Evolutionary conservation across 2,113 vertebrate genomes (phyloP), one percentile per base, ranked within the genome.

Genomic region (Poeciliopsis occidentalis): DNA sequence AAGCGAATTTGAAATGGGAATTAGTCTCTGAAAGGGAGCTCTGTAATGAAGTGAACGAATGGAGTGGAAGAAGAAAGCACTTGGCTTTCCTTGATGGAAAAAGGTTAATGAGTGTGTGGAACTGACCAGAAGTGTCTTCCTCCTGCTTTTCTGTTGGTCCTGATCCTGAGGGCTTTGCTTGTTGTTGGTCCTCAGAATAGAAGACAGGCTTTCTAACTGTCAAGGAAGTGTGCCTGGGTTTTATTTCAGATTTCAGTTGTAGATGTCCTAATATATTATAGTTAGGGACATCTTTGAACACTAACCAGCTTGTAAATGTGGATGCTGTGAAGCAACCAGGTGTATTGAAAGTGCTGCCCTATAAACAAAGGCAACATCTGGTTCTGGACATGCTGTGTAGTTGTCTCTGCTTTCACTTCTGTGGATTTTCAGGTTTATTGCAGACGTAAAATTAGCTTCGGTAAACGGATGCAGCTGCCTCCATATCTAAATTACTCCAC

Each of bases 51-150:
- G 80, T 86, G 75, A 81, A 84, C 84, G 89, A 86, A 87, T 78
- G 66, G 84, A 91, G 85, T 90, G 79, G 84, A 82, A 89, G 89
- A 89, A 83, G 84, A 81, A 79, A 85, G 84, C 83, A 76, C 22
- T 39, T 57, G n/a, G 87, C 80, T 76, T 67, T 81, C 82, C 71
- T 82, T 76, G 75, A 79, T 81, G 88, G 87, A 90, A 80, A 91
- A 93, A 94, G 93, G 93, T 94, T 93, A 94, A 94, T 93, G 88
- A 86, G 85, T 90, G 78, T 76, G 74, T 85, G 69, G 73, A 85
- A 78, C 75, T 78, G 85, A 85, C 79, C 88, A 84, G 54, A 70
- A 84, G 88, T 67, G 73, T 85, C 86, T 87, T 91, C 69, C 73
- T 72, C 86, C 81, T 30, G n/a, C 64, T 86, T 66, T 19, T 67